Evolutionary conservation across 2,888 invertebrate genomes (phyloP), one percentile per base, ranked within the genome.

Genomic region (Nebria salina): DNA sequence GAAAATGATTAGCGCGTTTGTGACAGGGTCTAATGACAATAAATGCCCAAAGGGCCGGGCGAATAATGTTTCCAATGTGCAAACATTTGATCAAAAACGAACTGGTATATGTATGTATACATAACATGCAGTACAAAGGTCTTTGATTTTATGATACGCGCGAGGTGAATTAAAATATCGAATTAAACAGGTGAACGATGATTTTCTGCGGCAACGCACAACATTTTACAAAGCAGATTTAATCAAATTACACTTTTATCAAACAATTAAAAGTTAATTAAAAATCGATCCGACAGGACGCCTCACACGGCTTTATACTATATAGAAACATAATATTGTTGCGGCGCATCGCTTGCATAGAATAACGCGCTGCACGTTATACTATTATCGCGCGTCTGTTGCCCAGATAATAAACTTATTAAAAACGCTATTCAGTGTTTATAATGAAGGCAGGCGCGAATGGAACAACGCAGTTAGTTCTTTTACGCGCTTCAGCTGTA

Each of bases 331-430:
- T 72, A 72, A 54, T 77, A 54, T 54, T 54, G 13, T 54, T 11
- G 54, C 8, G 34, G 70, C 42, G 72, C 77, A 25, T 26, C 77
- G 54, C 70, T 68, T 70, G 70, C 42, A 77, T 72, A 65, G 25
- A 41, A 65, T 78, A 78, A 78, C 74, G n/a, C n/a, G n/a, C n/a
- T n/a, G n/a, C n/a, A n/a, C n/a, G 74, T 54, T 34, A 6, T 2
- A 54, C 54, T 54, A 54, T 54, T 34, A 34, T 34, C 34, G 34
- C 54, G 11, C 54, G 13, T 54, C 54, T 54, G 54, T 54, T 54
- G 6, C 7, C 54, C 8, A 79, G 79, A 79, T 79, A 79, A 80
- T 80, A 75, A 80, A 80, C 80, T 80, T 75, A 80, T 80, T 80
- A 80, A 75, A 80, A 80, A 80, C 64, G 75, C 75, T 64, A 80